Conservation (phyloP, 2,113 vertebrate genomes). For the Tor tambroides region DNA sequence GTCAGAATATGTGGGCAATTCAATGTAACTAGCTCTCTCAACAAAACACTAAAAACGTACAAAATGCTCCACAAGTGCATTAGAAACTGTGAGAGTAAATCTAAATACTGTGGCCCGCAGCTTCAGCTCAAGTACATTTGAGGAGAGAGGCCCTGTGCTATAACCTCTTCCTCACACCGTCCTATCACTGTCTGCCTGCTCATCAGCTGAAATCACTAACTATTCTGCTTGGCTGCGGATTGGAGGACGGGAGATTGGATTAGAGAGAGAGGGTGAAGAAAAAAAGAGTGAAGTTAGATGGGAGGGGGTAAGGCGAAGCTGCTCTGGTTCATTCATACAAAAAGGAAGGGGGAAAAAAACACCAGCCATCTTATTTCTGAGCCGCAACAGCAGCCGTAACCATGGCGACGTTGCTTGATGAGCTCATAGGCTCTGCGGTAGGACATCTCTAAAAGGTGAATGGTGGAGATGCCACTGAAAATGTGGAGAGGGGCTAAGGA, state of each 20-base stretch:
- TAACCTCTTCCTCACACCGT: conserved; percentile 5
- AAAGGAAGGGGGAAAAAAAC: conserved; percentile 55
- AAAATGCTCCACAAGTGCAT: not conserved
- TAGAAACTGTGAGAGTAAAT: not conserved
- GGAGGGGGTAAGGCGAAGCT: conserved; percentile 61
- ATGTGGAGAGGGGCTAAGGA: not conserved
- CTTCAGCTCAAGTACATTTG: not conserved
- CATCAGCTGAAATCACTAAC: conserved; percentile 15
- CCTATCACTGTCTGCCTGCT: conserved; percentile 20
- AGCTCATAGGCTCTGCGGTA: conserved; percentile 77
- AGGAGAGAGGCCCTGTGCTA: not conserved
- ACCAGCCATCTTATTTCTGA: conserved; percentile 79
- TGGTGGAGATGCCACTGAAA: not conserved
- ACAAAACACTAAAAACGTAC: not conserved
- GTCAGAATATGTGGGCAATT: not conserved
- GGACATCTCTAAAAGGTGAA: conserved; percentile 71
- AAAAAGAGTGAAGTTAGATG: not conserved
- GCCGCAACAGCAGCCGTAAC: conserved; percentile 79
- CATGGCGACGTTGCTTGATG: conserved; percentile 78
- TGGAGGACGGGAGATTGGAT: conserved; percentile 13
- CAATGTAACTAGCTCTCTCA: not conserved
- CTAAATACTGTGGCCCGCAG: not conserved
- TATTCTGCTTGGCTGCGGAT: conserved; percentile 4
- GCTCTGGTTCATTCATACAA: conserved; percentile 74
- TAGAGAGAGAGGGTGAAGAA: not conserved